phyloP scores from a whole-genome alignment of 2,797 vertebrate genomes.

The Paramormyrops hopkinsi region DNA sequence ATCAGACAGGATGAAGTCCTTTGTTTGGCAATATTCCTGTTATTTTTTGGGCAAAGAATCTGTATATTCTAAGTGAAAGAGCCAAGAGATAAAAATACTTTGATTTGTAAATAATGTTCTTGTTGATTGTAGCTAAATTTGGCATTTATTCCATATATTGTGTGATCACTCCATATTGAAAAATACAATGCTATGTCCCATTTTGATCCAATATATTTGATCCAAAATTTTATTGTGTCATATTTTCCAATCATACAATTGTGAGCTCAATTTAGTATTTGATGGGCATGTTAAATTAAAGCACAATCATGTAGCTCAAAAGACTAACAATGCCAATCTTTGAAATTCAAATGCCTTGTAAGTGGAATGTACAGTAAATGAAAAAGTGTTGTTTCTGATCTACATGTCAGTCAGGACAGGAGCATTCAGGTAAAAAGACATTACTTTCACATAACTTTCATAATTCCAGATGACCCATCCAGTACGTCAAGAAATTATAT shows the following conservation, averaged over 20 bases:
- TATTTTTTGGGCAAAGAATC: neutral
- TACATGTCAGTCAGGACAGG: neutral
- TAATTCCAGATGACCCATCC: neutral
- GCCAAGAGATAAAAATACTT: neutral
- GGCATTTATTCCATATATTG: neutral
- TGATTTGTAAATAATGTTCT: neutral
- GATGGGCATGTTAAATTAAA: neutral
- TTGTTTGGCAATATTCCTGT: neutral
- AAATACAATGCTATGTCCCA: neutral
- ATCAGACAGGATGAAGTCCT: neutral
- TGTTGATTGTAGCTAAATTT: neutral
- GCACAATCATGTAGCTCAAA: neutral
- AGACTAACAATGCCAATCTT: neutral
- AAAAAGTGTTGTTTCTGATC: neutral
- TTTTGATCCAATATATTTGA: neutral
- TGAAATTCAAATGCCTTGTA: neutral
- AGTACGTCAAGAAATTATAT: neutral
- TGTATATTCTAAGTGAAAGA: neutral
- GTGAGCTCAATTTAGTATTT: neutral
- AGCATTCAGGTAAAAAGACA: neutral
- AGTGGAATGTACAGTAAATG: neutral
- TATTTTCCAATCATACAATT: neutral
- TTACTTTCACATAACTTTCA: neutral
- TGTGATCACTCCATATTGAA: neutral
- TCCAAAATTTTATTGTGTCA: neutral